Conservation (phyloP, 2,888 invertebrate genomes). For the Trichogramma dendrolimi region DNA sequence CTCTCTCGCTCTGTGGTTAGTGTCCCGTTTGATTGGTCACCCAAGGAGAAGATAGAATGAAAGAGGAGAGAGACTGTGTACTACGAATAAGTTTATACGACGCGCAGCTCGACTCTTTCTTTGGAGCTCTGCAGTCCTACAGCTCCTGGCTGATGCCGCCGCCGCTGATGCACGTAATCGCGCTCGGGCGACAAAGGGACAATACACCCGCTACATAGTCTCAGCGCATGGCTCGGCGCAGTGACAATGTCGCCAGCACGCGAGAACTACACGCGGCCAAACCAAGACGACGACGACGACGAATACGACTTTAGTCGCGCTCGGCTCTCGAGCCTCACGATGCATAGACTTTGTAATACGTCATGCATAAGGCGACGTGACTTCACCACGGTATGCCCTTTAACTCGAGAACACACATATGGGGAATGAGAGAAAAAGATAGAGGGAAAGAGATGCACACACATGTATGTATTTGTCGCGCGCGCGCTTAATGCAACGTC, state of each 20-base stretch:
- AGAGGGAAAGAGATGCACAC: too few relatives aligned
- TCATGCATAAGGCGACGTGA: too few relatives aligned
- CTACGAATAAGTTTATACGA: too few relatives aligned
- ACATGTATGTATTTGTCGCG: too few relatives aligned
- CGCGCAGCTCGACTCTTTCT: neutral
- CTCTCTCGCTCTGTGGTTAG: constrained; percentile 42
- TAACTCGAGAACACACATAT: too few relatives aligned
- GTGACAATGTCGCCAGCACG: constrained; percentile 19
- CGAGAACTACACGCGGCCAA: neutral
- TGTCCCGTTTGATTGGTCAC: constrained; percentile 49
- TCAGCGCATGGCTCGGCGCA: neutral
- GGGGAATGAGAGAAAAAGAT: too few relatives aligned
- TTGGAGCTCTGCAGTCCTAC: too few relatives aligned
- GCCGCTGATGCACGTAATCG: constrained; percentile 15
- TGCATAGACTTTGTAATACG: too few relatives aligned
- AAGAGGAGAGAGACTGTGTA: neutral
- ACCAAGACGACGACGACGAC: neutral
- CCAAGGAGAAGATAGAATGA: constrained; percentile 23
- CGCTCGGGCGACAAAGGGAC: constrained; percentile 24
- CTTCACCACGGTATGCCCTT: too few relatives aligned
- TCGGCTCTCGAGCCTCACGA: too few relatives aligned
- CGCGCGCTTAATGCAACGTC: too few relatives aligned
- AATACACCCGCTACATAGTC: constrained; percentile 14
- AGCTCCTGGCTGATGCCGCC: neutral
- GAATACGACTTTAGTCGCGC: too few relatives aligned